Evolutionary conservation across 1,140 invertebrate genomes (phyloP), one percentile per base, ranked within the genome.

Genomic region (Leptopilina boulardi): DNA sequence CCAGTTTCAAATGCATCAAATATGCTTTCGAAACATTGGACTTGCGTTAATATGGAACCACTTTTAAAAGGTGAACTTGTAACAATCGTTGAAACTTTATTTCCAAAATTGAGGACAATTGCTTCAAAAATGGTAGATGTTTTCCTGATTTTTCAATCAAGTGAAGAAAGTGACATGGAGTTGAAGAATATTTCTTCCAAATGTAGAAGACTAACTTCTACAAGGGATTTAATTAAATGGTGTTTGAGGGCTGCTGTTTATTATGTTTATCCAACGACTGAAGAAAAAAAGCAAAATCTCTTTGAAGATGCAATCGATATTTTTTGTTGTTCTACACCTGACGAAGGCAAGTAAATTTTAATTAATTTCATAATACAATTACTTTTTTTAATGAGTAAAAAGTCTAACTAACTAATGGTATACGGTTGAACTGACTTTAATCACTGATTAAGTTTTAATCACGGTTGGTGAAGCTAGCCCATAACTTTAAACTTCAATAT

Each of bases 181-280:
- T 93, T 84, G 94, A 95, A 84, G 89, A 92, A 11, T 71, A 80
- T 70, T 21, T 82, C 77, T 70, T 79, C 81, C 80, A 82, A 54
- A 84, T 76, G 11, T 30, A 93, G 93, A 3, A 92, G 95, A 83
- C 87, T 95, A 18, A 95, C 94, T 19, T 96, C 95, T 0, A 96
- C 95, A 0, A 94, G 98, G 82, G 98, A 99, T 93, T 92, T 99
- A 11, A 94, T 99, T 76, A 99, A 98, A 90, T 97, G 97, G 94
- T 99, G 97, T 87, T 91, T 93, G 13, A 93, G 98, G 85, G 94
- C 96, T 9, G 91, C 94, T 21, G 87, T 93, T 13, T 93, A 95
- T 83, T 98, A 96, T 89, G 92, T 96, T 83, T 93, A 96, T 1
- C 93, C 94, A 0, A 95, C 95, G 42, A 91, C 94, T n/a, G 93